phyloP scores from a whole-genome alignment of 2,113 vertebrate genomes.

The Apaloderma vittatum region DNA sequence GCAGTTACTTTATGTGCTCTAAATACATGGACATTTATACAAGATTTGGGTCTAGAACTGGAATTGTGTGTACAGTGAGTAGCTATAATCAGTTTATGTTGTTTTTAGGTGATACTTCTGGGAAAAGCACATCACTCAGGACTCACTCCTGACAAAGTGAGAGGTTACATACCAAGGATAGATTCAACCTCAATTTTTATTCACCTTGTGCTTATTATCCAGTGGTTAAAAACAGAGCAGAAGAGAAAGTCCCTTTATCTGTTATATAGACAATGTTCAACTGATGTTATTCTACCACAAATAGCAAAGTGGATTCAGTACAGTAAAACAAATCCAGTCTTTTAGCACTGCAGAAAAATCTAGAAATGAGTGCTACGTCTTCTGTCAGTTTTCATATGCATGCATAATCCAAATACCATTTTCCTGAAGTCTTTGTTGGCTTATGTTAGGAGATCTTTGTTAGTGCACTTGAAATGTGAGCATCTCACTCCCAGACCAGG shows the following conservation, averaged over 20 bases:
- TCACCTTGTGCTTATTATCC: background rate
- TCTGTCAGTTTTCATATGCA: background rate
- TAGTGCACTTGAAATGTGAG: slow-evolving; percentile 23
- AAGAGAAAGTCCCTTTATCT: background rate
- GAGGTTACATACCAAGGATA: background rate
- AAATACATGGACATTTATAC: background rate
- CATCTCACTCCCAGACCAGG: slow-evolving; percentile 13
- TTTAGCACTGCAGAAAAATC: background rate
- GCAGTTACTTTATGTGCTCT: background rate
- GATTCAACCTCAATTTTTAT: background rate
- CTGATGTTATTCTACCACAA: background rate
- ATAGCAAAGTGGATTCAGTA: background rate
- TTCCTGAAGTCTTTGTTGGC: slow-evolving; percentile 33
- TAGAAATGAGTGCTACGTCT: background rate
- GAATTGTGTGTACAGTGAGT: background rate
- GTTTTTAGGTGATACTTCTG: background rate
- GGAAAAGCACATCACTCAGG: background rate
- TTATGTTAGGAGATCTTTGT: background rate
- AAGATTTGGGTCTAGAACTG: background rate
- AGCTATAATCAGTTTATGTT: rapidly evolving
- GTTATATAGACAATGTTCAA: background rate
- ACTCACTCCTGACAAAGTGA: background rate
- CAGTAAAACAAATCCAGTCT: background rate
- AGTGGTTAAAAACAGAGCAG: background rate
- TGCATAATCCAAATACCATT: slow-evolving; percentile 4